phyloP scores from a whole-genome alignment of 2,113 vertebrate species.

The cattle (Bos taurus) region ARS-UCD2.0 NC_037332.1:104710501-104711000 shows the following conservation, averaged over 20 bases:
- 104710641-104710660: neutral
- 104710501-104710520: neutral
- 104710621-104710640: neutral
- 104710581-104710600: neutral
- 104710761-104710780: neutral
- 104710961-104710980: neutral
- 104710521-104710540: neutral
- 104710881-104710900: neutral
- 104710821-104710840: neutral
- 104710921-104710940: neutral
- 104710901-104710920: neutral
- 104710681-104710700: neutral
- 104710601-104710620: neutral
- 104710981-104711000: neutral
- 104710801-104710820: neutral
- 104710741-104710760: accelerated
- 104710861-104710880: neutral
- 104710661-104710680: neutral
- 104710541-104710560: neutral
- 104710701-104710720: neutral
- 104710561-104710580: accelerated
- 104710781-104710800: neutral
- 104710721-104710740: neutral
- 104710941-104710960: neutral
- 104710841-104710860: neutral